Conservation (phyloP, 1,140 invertebrate genomes). For the Piezodorus guildinii region DNA sequence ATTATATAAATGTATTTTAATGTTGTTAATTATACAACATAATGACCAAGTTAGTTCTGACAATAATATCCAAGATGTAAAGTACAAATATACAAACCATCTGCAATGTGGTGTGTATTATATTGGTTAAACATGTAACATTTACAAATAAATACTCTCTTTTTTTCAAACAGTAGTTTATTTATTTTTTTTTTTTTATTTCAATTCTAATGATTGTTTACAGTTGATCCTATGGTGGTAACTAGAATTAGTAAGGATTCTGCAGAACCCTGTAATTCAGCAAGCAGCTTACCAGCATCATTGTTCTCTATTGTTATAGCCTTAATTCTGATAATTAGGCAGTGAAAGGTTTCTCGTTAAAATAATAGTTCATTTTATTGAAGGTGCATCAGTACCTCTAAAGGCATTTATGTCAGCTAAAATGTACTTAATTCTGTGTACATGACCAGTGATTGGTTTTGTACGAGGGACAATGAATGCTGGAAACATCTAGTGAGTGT, state of each 20-base stretch:
- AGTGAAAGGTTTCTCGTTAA: background rate
- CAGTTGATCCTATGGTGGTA: slow-evolving; percentile 1
- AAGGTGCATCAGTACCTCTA: too few species aligned
- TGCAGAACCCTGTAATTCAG: background rate
- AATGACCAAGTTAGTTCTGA: too few species aligned
- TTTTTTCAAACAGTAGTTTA: background rate
- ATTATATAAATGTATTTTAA: too few species aligned
- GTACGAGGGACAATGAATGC: too few species aligned
- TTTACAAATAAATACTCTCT: background rate
- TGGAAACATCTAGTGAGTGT: too few species aligned
- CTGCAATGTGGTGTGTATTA: slow-evolving; percentile 3
- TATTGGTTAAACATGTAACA: slow-evolving; percentile 9
- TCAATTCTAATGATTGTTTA: background rate
- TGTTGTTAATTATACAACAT: too few species aligned
- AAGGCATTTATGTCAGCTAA: too few species aligned
- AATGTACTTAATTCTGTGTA: too few species aligned
- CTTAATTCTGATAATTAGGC: background rate
- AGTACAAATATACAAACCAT: background rate
- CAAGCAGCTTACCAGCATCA: background rate
- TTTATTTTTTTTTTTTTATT: background rate
- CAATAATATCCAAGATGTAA: background rate
- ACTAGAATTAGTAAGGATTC: background rate
- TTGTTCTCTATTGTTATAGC: background rate
- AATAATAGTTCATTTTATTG: too few species aligned
- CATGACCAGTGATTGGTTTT: too few species aligned